phyloP scores from a whole-genome alignment of 37 sponge, comb jelly and placozoan species.

The Hormiphora californensis region DNA sequence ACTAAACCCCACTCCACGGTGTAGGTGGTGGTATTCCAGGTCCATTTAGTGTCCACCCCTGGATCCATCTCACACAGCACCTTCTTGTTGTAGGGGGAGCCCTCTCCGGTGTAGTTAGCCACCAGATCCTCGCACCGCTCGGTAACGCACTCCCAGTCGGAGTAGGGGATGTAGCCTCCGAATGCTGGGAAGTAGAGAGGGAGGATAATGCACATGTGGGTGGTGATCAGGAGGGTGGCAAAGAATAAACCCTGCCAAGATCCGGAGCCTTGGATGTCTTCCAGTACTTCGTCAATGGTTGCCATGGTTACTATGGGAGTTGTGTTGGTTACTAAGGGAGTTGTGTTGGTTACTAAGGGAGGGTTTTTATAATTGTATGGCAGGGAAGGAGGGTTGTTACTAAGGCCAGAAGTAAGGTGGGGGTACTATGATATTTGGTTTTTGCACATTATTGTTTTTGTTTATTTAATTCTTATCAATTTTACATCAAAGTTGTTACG shows the following conservation, averaged over 20 bases:
- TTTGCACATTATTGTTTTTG: too few species aligned
- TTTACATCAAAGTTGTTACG: too few species aligned
- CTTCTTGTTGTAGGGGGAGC: slow-evolving; percentile 35
- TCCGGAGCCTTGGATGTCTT: neutral
- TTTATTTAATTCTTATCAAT: too few species aligned
- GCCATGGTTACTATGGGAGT: neutral
- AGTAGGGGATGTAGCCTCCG: slow-evolving; percentile 40
- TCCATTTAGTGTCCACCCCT: neutral
- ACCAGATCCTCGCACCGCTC: neutral
- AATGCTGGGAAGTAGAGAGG: neutral
- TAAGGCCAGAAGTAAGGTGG: too few species aligned
- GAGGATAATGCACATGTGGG: neutral
- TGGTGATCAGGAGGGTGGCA: neutral
- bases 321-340: neutral
- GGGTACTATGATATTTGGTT: too few species aligned
- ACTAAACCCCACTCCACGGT: slow-evolving; percentile 11
- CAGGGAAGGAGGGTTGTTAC: neutral
- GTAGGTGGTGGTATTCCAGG: neutral
- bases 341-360: neutral
- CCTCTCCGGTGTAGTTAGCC: neutral
- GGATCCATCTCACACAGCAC: neutral
- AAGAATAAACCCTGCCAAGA: neutral
- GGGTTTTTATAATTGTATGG: neutral
- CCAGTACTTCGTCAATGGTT: slow-evolving; percentile 20
- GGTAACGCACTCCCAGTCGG: neutral